Conservation (phyloP, 1,140 invertebrate genomes). For the Lasaia peninsularis region DNA sequence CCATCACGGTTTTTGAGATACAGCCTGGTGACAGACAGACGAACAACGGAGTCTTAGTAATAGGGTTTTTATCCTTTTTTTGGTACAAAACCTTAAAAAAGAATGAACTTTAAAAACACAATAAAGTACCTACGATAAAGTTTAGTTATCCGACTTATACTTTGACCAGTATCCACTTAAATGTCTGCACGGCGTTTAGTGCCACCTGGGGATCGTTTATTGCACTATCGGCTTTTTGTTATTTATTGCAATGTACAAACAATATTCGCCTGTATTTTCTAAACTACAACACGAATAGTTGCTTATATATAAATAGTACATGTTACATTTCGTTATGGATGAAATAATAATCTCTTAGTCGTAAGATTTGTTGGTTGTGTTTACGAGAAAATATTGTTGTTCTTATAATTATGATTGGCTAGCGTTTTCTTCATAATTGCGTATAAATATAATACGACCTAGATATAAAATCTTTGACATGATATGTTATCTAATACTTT, state of each 20-base stretch:
- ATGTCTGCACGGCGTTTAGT: slow-evolving; percentile 13
- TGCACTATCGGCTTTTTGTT: slow-evolving; percentile 16
- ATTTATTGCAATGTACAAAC: slow-evolving; percentile 13
- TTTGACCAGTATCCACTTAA: slow-evolving; percentile 10
- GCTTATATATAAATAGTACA: not conserved
- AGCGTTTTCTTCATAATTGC: slow-evolving; percentile 5
- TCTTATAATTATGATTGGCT: slow-evolving; percentile 2
- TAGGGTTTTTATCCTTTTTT: too few relatives aligned
- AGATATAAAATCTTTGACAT: not conserved
- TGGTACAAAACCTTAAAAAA: too few relatives aligned
- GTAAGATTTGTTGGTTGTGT: slow-evolving; percentile 6
- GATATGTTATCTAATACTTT: too few relatives aligned
- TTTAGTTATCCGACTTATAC: not conserved
- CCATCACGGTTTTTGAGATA: too few relatives aligned
- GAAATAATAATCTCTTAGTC: not conserved
- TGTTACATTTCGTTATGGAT: not conserved
- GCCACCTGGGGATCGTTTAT: slow-evolving; percentile 17
- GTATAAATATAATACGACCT: not conserved
- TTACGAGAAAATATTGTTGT: not conserved
- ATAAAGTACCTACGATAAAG: not conserved
- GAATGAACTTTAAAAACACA: not conserved
- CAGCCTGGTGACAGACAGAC: too few relatives aligned
- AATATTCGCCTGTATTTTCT: not conserved
- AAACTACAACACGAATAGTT: not conserved
- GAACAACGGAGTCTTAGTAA: too few relatives aligned